These are phyloP conservation scores for Sinocyclocheilus anshuiensis DNA, from an alignment of 2,113 vertebrate genomes.

Conservation along the genomic window DNA sequence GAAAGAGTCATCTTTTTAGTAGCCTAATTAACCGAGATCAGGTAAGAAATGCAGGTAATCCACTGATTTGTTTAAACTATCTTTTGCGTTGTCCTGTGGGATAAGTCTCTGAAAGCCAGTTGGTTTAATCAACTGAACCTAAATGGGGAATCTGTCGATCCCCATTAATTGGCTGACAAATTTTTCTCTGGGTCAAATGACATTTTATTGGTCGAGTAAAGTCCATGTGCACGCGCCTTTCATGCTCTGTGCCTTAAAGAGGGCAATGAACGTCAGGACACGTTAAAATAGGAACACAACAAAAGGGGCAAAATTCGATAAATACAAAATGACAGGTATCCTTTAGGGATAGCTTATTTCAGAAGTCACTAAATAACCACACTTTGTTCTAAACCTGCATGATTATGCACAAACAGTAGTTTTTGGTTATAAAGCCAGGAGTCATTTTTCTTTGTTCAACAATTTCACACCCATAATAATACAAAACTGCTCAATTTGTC, in stretches of 20 bases:
- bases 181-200: constrained; percentile 1
- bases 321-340: constrained; percentile 11
- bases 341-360: background rate
- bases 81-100: background rate
- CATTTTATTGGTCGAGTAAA: constrained; percentile 15
- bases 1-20: background rate
- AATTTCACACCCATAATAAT: background rate
- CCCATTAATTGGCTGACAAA: background rate
- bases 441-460: background rate
- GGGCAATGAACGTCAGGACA: background rate
- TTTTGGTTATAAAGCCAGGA: background rate
- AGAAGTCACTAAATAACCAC: background rate
- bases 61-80: background rate
- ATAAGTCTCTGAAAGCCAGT: background rate
- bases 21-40: background rate
- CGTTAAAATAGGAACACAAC: background rate
- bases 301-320: background rate
- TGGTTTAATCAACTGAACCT: background rate
- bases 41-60: background rate
- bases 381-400: background rate
- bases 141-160: constrained; percentile 23
- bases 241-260: background rate
- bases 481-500: constrained; percentile 37
- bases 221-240: background rate
- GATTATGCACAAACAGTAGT: background rate